Evolutionary conservation across 2,888 invertebrate species (phyloP), one percentile per base, ranked within the genome.

Genomic region (Stratiomys singularior): DNA sequence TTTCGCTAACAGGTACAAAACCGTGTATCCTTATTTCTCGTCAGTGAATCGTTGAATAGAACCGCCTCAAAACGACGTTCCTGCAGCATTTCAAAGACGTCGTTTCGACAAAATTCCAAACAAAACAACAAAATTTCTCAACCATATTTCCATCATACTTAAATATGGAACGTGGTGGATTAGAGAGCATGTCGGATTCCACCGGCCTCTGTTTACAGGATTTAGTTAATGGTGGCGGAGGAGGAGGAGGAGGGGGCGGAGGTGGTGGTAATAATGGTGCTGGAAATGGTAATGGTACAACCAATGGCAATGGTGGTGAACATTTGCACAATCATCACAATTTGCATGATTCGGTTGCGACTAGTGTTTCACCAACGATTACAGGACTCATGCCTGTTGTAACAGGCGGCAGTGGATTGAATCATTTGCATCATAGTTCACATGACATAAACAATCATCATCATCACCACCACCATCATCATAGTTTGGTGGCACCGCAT

Each of bases 201-300:
- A 89, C 90, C 66, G 90, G 92, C 76, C 87, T 93, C 80, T 93
- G 92, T 82, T 89, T 93, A 79, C 93, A 92, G 86, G 92, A 93
- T 85, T 86, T 93, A 82, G 92, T 93, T 79, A 90, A 90, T 80
- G 89, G 89, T 44, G 87, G 88, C 78, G 89, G 89, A 28, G 87
- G 88, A 1, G 90, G 90, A 79, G 89, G 89, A 30, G 88, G 88
- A 78, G 89, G 89, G 25, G 87, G 88, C 78, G 87, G 88, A 79
- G 88, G 87, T 79, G 87, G 87, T 78, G 88, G 88, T 81, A 87
- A 88, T 79, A 89, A 89, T 28, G 87, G 88, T 78, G 87, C 88
- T 79, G 88, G 87, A 79, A 87, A 87, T 78, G 88, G 88, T 81
- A 89, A 89, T 76, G 76, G 84, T 44, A 83, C 84, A 18, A 85